Evolutionary conservation across 2,113 vertebrate species (phyloP).

Genomic region (Carlito syrichta): DNA sequence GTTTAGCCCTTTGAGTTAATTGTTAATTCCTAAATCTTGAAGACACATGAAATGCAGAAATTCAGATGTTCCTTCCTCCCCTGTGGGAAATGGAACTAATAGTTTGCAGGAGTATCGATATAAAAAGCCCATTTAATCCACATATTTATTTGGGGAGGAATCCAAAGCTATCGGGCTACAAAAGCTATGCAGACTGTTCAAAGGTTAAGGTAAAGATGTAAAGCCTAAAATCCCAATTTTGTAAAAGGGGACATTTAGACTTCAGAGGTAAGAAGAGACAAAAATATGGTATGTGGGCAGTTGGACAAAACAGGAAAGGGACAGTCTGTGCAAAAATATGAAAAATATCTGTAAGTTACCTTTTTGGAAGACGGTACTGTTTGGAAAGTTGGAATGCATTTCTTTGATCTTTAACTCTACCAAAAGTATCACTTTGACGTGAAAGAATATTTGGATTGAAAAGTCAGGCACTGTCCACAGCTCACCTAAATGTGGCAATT

Average conservation of each 20-base stretch:
- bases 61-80: neutral
- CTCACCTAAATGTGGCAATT: neutral
- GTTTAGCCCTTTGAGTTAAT: neutral
- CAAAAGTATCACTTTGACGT: neutral
- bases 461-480: neutral
- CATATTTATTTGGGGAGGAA: neutral
- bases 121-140: neutral
- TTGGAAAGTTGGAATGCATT: neutral
- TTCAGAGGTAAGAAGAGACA: neutral
- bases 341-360: neutral
- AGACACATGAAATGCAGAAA: neutral
- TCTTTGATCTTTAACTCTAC: constrained; percentile 7
- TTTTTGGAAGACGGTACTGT: neutral
- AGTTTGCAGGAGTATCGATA: neutral
- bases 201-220: neutral
- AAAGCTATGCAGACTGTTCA: neutral
- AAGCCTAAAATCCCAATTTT: neutral
- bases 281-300: neutral
- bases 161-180: neutral
- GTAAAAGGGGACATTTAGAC: neutral
- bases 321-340: neutral
- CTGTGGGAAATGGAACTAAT: neutral
- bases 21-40: neutral
- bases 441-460: neutral
- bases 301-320: neutral